Evolutionary conservation across 2,888 invertebrate species (phyloP).

Genomic region (Craniophora ligustri): DNA sequence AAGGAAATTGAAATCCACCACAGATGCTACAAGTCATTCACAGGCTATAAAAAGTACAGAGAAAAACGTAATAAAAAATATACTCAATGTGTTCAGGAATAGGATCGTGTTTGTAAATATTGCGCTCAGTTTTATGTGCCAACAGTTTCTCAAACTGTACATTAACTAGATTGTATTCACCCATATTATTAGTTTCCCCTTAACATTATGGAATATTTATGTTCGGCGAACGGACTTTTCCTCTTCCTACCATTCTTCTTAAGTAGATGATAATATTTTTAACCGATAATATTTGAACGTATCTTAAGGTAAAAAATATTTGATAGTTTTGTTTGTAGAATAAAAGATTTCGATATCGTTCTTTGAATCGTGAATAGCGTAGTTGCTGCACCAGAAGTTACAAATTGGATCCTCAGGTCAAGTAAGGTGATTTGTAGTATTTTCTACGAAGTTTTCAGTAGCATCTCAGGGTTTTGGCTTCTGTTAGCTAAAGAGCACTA

Average conservation of each 20-base stretch:
- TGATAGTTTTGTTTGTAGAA: background rate
- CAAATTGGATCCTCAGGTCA: too few species aligned
- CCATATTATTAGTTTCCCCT: conserved; percentile 13
- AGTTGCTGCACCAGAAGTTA: too few species aligned
- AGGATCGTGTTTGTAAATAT: conserved; percentile 59
- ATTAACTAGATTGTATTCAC: conserved; percentile 18
- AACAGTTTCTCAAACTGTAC: conserved; percentile 27
- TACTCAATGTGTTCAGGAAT: conserved; percentile 70
- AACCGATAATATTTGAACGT: background rate
- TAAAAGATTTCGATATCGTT: too few species aligned
- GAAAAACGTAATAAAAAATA: conserved; percentile 80
- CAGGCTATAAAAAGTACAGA: conserved; percentile 79
- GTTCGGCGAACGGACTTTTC: conserved; percentile 15
- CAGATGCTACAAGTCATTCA: conserved; percentile 84
- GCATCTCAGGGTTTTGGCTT: too few species aligned
- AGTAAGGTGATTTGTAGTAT: too few species aligned
- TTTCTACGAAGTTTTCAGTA: too few species aligned
- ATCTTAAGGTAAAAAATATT: background rate
- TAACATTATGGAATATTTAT: conserved; percentile 26
- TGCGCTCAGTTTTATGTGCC: conserved; percentile 38
- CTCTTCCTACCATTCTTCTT: conserved; percentile 9
- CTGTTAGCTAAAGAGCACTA: too few species aligned
- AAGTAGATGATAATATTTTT: conserved; percentile 14
- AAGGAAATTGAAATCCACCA: conserved; percentile 85
- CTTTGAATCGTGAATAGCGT: too few species aligned